Percentiles rank a stretch among this genome's conserved stretches.
Conservation (phyloP, 2,888 invertebrate genomes). For the Spisula subtruncata region DNA sequence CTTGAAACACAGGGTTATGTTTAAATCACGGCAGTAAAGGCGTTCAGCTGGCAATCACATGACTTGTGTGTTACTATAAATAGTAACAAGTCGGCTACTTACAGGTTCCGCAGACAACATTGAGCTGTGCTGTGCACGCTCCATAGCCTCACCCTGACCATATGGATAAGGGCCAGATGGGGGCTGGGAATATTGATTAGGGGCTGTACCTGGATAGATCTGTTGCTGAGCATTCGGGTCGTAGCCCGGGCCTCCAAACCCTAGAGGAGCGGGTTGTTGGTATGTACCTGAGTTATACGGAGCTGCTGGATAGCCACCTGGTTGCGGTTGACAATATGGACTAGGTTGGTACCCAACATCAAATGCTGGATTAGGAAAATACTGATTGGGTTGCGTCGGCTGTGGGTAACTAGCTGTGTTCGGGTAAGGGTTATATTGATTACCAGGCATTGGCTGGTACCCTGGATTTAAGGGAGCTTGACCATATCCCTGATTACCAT, state of each 20-base stretch:
- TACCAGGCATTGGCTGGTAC: constrained; percentile 41
- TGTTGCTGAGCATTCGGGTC: constrained; percentile 36
- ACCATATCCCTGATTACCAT: constrained; percentile 31
- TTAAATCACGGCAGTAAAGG: constrained; percentile 45
- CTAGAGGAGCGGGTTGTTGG: constrained; percentile 35
- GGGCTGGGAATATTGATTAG: constrained; percentile 50
- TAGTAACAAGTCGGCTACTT: constrained; percentile 62
- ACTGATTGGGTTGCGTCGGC: constrained; percentile 40
- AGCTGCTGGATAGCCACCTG: constrained; percentile 3
- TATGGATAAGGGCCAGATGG: constrained; percentile 60
- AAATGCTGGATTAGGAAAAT: constrained; percentile 61
- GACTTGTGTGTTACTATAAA: constrained; percentile 39
- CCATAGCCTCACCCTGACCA: constrained; percentile 71
- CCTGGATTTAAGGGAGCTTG: constrained; percentile 30
- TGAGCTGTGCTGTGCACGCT: constrained; percentile 60
- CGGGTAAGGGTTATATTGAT: constrained; percentile 26
- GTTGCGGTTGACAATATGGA: constrained; percentile 46
- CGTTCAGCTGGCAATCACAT: constrained; percentile 59
- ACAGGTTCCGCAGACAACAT: constrained; percentile 65
- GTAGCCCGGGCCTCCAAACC: constrained; percentile 46
- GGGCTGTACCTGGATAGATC: constrained; percentile 36
- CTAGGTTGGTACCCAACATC: constrained; percentile 64
- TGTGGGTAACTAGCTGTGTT: constrained; percentile 39
- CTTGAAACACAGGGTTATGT: constrained; percentile 40
- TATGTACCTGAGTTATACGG: constrained; percentile 40